Percentiles rank a stretch among this genome's conserved stretches.
Conservation (phyloP, 2,113 vertebrate genomes). For the Mystacornis crossleyi region DNA sequence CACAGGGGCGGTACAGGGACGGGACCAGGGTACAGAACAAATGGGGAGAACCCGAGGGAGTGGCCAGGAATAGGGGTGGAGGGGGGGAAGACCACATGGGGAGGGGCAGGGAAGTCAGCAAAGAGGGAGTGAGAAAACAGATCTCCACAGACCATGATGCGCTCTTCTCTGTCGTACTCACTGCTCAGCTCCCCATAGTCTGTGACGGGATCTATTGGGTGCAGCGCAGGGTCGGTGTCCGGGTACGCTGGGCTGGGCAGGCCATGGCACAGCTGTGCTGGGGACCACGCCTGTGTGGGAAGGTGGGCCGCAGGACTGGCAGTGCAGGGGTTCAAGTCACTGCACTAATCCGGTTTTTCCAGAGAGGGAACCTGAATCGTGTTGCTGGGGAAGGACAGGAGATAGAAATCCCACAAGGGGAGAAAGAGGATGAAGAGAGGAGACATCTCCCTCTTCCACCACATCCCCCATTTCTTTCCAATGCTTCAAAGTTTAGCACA, state of each 20-base stretch:
- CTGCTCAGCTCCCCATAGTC: not conserved
- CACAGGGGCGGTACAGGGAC: too few relatives aligned
- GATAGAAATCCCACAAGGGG: not conserved
- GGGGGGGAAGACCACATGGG: too few relatives aligned
- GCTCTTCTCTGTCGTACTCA: accelerated
- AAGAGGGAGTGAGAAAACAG: too few relatives aligned
- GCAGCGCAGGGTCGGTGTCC: not conserved
- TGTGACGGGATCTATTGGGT: accelerated
- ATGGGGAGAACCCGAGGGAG: too few relatives aligned
- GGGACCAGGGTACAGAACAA: too few relatives aligned
- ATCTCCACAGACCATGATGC: too few relatives aligned
- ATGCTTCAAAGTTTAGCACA: not conserved
- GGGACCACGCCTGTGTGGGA: not conserved
- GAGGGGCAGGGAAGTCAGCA: too few relatives aligned
- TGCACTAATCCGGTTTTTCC: not conserved
- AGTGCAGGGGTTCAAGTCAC: not conserved
- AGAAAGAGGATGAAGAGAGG: not conserved
- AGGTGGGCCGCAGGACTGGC: not conserved
- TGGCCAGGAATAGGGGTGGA: too few relatives aligned
- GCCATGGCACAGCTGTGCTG: not conserved
- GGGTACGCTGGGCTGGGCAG: not conserved
- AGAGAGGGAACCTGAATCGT: accelerated
- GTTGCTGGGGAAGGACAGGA: not conserved
- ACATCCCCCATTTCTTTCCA: not conserved
- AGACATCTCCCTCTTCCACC: not conserved